Evolutionary conservation across 2,113 vertebrate species (phyloP).

Genomic region (Axis porcinus): DNA sequence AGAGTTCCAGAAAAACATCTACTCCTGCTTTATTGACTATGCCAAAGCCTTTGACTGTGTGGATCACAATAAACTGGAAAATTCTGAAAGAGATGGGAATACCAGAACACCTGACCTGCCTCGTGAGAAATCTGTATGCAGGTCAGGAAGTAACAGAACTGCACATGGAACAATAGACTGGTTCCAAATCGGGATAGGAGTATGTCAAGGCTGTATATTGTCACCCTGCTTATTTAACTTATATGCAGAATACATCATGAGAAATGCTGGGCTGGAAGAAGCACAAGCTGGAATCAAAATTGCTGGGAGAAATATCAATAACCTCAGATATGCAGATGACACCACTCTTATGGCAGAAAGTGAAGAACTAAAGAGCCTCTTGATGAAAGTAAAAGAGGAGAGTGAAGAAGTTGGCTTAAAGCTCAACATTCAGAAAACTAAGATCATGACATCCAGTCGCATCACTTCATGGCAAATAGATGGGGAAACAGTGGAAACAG

Average conservation of each 20-base stretch:
- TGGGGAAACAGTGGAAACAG: background rate
- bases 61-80: background rate
- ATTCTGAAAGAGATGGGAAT: background rate
- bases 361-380: background rate
- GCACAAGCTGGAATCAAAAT: background rate
- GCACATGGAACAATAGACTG: background rate
- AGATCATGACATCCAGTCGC: background rate
- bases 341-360: background rate
- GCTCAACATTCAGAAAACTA: background rate
- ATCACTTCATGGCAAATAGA: background rate
- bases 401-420: background rate
- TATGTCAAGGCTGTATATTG: rapidly evolving
- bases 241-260: background rate
- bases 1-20: background rate
- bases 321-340: background rate
- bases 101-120: background rate
- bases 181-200: background rate
- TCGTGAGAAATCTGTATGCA: background rate
- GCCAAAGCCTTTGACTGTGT: background rate
- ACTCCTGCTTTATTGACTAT: background rate
- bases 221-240: background rate
- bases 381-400: background rate
- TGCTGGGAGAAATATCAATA: rapidly evolving
- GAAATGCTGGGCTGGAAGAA: background rate
- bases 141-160: background rate